A percentile compares a stretch with the other conserved stretches of the same genome.
phyloP scores from a whole-genome alignment of 2,113 vertebrate genomes.

The Colinus virginianus region DNA sequence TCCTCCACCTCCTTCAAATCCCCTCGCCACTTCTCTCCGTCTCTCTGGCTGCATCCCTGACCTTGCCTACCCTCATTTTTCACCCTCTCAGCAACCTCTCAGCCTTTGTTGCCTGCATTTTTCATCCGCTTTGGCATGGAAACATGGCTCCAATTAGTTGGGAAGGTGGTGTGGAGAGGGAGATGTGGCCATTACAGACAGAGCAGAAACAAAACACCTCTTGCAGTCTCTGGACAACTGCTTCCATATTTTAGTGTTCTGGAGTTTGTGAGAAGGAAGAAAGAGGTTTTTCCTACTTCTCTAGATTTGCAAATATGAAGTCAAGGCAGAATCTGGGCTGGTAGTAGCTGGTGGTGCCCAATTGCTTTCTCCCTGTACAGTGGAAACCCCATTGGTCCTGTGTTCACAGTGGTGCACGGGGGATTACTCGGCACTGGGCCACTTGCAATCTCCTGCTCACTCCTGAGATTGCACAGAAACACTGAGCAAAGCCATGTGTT shows the following conservation, averaged over 20 bases:
- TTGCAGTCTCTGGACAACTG: not conserved
- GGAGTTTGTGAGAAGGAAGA: fast-evolving
- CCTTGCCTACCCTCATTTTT: conserved; percentile 35
- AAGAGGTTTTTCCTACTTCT: not conserved
- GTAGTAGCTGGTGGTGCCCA: not conserved
- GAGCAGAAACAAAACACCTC: not conserved
- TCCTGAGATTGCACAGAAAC: conserved; percentile 17
- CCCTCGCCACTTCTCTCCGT: not conserved
- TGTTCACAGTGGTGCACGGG: not conserved
- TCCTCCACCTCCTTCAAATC: not conserved
- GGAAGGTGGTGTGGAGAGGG: not conserved
- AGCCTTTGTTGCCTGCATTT: not conserved
- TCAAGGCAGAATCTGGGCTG: not conserved
- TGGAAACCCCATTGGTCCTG: not conserved
- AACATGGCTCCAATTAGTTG: conserved; percentile 26
- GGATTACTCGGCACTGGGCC: not conserved
- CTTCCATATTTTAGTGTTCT: not conserved
- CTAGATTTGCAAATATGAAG: not conserved
- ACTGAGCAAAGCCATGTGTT: conserved; percentile 66
- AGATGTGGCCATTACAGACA: not conserved
- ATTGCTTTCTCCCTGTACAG: not conserved
- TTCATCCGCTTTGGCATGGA: conserved; percentile 32
- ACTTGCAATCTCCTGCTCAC: not conserved
- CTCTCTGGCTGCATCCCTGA: not conserved
- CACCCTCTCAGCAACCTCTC: conserved; percentile 7